Evolutionary conservation across 1,140 invertebrate genomes (phyloP).

Genomic region (Sinella curviseta): DNA sequence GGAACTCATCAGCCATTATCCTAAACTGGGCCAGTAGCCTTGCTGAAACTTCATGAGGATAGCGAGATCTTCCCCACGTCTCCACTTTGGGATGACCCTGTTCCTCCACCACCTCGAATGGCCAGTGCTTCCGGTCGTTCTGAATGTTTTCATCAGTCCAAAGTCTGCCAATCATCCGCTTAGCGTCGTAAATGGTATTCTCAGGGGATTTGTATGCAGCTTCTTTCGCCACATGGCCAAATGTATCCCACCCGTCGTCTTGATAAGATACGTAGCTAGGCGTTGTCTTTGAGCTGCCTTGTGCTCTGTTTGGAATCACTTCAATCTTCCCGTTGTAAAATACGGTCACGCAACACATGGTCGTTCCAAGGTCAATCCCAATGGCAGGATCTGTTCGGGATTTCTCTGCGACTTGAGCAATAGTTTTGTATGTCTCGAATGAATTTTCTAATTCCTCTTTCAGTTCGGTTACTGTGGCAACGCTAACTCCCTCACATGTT

Average conservation of each 20-base stretch:
- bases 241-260: slow-evolving; percentile 59
- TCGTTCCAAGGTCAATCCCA: neutral
- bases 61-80: neutral
- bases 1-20: neutral
- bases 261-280: slow-evolving; percentile 11
- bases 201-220: slow-evolving; percentile 52
- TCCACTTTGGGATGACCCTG: neutral
- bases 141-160: neutral
- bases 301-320: no score
- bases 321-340: neutral
- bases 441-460: no score
- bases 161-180: neutral
- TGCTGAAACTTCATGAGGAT: neutral
- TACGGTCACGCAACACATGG: neutral
- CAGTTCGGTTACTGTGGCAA: no score
- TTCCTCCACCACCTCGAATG: neutral
- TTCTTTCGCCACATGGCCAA: slow-evolving; percentile 62
- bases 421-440: no score
- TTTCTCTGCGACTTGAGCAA: no score
- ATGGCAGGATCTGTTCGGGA: neutral
- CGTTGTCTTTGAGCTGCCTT: no score
- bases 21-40: neutral
- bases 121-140: neutral
- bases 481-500: no score
- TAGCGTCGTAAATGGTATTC: slow-evolving; percentile 15